These are phyloP conservation scores for Macaria notata DNA, from an alignment of 2,888 invertebrate genomes.

Conservation along the genomic window DNA sequence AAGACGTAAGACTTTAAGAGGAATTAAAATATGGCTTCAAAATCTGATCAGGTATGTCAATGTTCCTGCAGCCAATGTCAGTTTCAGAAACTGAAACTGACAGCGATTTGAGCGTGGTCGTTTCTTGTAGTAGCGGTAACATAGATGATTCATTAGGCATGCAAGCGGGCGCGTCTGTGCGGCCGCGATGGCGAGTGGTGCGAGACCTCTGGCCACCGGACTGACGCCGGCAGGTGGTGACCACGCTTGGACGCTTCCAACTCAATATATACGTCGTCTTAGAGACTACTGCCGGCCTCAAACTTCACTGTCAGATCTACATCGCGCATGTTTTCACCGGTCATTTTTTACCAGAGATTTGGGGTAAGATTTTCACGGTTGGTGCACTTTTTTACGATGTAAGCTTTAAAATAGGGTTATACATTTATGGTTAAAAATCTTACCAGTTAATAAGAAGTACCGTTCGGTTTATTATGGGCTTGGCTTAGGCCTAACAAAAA, in stretches of 20 bases:
- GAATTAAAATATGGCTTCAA: too few species aligned
- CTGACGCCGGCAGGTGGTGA: constrained; percentile 23
- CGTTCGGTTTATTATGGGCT: constrained; percentile 6
- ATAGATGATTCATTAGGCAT: constrained; percentile 29
- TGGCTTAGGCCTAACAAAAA: too few species aligned
- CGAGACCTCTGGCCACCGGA: constrained; percentile 48
- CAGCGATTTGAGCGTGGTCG: too few species aligned
- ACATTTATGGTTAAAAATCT: constrained; percentile 5
- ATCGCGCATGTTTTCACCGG: constrained; percentile 10
- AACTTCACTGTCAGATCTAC: constrained; percentile 16
- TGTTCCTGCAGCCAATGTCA: too few species aligned
- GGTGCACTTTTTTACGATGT: constrained; percentile 10
- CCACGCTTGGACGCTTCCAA: constrained; percentile 28
- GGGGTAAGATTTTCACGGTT: constrained; percentile 13
- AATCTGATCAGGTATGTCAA: too few species aligned
- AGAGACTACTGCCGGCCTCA: background rate
- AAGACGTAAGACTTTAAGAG: too few species aligned
- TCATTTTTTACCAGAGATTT: constrained; percentile 19
- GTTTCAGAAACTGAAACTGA: too few species aligned
- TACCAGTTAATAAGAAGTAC: constrained; percentile 3
- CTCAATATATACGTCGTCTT: constrained; percentile 19
- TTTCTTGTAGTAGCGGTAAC: constrained; percentile 14
- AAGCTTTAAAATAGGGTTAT: constrained; percentile 4
- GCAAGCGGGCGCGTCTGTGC: constrained; percentile 33
- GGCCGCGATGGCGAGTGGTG: constrained; percentile 68